These are phyloP conservation scores for Ctenicera cuprea DNA, from an alignment of 2,888 invertebrate genomes.

Conservation along the genomic window DNA sequence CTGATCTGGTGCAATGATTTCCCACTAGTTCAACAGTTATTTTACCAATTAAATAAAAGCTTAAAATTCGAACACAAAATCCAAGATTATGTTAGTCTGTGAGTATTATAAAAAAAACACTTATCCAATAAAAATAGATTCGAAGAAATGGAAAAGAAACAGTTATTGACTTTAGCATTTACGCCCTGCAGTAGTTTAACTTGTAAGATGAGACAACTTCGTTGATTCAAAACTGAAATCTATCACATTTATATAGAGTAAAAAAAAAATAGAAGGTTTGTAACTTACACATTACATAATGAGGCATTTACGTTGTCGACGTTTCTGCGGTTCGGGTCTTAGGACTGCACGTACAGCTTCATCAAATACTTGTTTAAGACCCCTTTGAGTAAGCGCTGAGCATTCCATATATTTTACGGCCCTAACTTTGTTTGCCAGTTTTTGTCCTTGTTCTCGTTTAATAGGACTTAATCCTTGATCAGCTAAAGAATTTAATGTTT, in stretches of 20 bases:
- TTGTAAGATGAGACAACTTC: conserved; percentile 40
- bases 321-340: conserved; percentile 96
- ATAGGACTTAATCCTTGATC: conserved; percentile 97
- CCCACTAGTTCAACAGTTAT: conserved; percentile 19
- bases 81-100: conserved; percentile 17
- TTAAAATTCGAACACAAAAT: conserved; percentile 21
- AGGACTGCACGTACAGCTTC: conserved; percentile 98
- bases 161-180: conserved; percentile 43
- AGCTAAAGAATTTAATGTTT: conserved; percentile 92
- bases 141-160: conserved; percentile 20
- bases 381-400: conserved; percentile 98
- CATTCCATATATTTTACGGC: conserved; percentile 99
- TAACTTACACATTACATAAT: conserved; percentile 67
- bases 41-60: conserved; percentile 21
- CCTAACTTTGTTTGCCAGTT: conserved; percentile 98
- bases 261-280: neutral
- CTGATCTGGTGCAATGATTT: conserved; percentile 25
- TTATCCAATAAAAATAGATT: conserved; percentile 8
- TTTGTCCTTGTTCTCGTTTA: conserved; percentile 98
- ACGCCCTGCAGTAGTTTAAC: conserved; percentile 42
- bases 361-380: conserved; percentile 98
- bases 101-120: conserved; percentile 34
- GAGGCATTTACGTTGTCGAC: conserved; percentile 93
- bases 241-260: neutral
- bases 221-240: conserved; percentile 35